Base-by-base conservation (phyloP, 30 jellyfish, hydroid and myxozoan species). In the Catostylus mosaicus region DNA sequence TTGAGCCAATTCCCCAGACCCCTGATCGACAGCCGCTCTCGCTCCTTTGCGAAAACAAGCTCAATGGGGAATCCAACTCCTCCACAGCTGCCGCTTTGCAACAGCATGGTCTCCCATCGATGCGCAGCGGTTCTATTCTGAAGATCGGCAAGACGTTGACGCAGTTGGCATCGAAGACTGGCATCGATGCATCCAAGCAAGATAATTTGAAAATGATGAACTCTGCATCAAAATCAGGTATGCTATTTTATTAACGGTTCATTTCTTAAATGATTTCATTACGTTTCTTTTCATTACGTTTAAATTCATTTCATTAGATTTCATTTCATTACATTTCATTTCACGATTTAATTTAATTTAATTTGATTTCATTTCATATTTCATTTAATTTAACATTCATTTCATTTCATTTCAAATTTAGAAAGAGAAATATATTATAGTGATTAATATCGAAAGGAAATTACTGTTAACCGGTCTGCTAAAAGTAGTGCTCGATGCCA, bases 1-100 rank as follows among this genome's bases (percentile, higher is more conserved):
- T 79, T 30, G 89, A 79, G 51, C 82, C 89, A 11, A 14, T 79
- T 27, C 63, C 36, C 5, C 75, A 79, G 0, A 79, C 77, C 51
- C 89, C 89, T 23, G 73, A 56, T 61, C 89, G 89, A 14, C 64
- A 79, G 45, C 89, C 89, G 52, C 69, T 63, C 36, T 54, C 89
- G 19, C 81, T 61, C 30, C 45, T 79, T n/a, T 62, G 89, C 70
- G 75, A 40, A 27, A 79, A 79, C 70, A 30, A 46, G 52, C 37
- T 40, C 2, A 63, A 45, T 1, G 89, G 62, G 22, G 54, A 47
- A 6, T 14, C 57, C 27, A 30, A 1, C 59, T 14, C 80, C 34
- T 51, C 27, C 10, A 31, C 47, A 24, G 52, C 60, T 1, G 67
- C 75, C 30, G 20, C 70, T 22, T 30, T 62, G 47, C 56, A 79